A percentile compares a stretch with the other conserved stretches of the same genome.
These are phyloP conservation scores for Clarias magur DNA, from an alignment of 2,113 vertebrate species.

Conservation along the genomic window DNA sequence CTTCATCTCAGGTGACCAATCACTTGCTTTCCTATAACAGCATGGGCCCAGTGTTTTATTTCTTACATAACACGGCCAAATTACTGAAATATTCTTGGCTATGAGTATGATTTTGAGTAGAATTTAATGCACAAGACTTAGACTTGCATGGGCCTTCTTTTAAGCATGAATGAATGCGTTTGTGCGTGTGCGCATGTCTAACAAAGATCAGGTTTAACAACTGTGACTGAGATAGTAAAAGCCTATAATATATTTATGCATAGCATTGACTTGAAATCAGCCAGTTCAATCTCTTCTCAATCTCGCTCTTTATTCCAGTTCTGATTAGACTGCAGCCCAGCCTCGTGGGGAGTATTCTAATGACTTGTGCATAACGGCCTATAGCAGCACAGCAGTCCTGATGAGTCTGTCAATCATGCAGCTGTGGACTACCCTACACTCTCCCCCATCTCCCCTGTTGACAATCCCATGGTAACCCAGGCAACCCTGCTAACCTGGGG, in stretches of 20 bases:
- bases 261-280: slow-evolving; percentile 75
- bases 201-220: slow-evolving; percentile 67
- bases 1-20: slow-evolving; percentile 25
- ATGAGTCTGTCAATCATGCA: slow-evolving; percentile 47
- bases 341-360: slow-evolving; percentile 49
- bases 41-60: not conserved
- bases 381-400: slow-evolving; percentile 31
- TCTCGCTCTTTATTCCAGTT: slow-evolving; percentile 48
- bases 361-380: slow-evolving; percentile 48
- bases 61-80: not conserved
- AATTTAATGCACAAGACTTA: slow-evolving; percentile 18
- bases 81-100: not conserved
- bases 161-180: slow-evolving; percentile 42
- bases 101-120: slow-evolving; percentile 38
- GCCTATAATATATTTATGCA: slow-evolving; percentile 77
- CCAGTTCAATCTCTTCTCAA: slow-evolving; percentile 32
- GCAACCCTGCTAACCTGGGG: slow-evolving; percentile 20
- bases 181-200: not conserved
- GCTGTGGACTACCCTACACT: slow-evolving; percentile 4
- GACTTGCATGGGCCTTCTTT: not conserved
- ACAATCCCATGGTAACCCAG: not conserved
- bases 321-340: slow-evolving; percentile 45
- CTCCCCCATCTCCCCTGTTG: not conserved
- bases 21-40: not conserved
- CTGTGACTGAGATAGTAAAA: slow-evolving; percentile 68